These are phyloP conservation scores for Crotophaga sulcirostris DNA, from an alignment of 2,113 vertebrate species.

Conservation along the genomic window DNA sequence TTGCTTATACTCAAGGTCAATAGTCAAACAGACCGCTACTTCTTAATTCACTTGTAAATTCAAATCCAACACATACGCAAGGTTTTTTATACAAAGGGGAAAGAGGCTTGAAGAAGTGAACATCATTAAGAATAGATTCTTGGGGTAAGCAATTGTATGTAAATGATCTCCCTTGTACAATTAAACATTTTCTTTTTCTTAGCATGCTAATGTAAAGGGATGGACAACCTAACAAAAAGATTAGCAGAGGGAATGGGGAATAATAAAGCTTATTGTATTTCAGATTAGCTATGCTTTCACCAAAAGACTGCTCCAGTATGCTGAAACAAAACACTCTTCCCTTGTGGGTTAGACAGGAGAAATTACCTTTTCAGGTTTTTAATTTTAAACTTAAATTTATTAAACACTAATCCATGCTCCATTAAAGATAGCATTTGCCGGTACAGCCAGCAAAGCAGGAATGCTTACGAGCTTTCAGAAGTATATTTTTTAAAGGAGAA, in stretches of 20 bases:
- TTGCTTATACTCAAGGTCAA: neutral
- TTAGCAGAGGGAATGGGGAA: neutral
- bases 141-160: neutral
- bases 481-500: neutral
- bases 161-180: neutral
- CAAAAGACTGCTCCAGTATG: neutral
- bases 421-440: constrained; percentile 10
- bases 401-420: neutral
- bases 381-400: constrained; percentile 50
- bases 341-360: neutral
- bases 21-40: neutral
- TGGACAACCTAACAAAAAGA: neutral
- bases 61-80: neutral
- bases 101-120: neutral
- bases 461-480: neutral
- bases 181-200: neutral
- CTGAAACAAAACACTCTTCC: constrained; percentile 13
- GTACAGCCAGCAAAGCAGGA: neutral
- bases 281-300: neutral
- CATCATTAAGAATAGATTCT: neutral
- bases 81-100: neutral
- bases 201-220: neutral
- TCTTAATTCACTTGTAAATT: neutral
- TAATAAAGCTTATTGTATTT: neutral
- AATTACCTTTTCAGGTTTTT: constrained; percentile 35